phyloP scores from a whole-genome alignment of 2,113 vertebrate genomes.

The Rutilus rutilus region DNA sequence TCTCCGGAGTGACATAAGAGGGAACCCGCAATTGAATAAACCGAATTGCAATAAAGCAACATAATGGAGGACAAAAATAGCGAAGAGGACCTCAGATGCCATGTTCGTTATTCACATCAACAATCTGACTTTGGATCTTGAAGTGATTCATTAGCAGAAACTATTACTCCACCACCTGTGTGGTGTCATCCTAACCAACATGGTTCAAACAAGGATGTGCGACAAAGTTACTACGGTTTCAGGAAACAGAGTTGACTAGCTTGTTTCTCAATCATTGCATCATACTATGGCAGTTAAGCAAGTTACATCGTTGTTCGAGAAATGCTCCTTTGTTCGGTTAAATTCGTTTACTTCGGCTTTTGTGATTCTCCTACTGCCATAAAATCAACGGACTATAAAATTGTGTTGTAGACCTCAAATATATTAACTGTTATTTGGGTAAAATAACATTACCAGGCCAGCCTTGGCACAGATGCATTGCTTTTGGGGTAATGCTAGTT shows the following conservation, averaged over 20 bases:
- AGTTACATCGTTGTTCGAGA: too few relatives aligned
- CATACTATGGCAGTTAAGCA: too few relatives aligned
- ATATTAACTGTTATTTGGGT: constrained; percentile 21
- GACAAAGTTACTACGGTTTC: too few relatives aligned
- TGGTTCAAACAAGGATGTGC: too few relatives aligned
- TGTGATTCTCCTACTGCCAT: constrained; percentile 3
- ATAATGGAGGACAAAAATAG: not conserved
- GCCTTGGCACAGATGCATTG: not conserved
- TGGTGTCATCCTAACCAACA: too few relatives aligned
- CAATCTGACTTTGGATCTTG: not conserved
- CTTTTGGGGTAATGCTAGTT: constrained; percentile 16
- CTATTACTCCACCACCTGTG: too few relatives aligned
- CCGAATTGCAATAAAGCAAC: not conserved
- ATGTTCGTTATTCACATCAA: not conserved
- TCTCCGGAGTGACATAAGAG: too few relatives aligned
- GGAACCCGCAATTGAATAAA: too few relatives aligned
- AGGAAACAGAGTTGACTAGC: too few relatives aligned
- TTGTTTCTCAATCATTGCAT: too few relatives aligned
- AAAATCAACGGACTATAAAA: constrained; percentile 27
- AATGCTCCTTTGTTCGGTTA: not conserved
- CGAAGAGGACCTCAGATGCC: not conserved
- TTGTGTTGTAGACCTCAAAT: constrained; percentile 16
- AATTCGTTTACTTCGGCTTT: not conserved
- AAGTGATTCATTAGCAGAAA: not conserved
- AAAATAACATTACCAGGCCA: not conserved